Evolutionary conservation across 2,113 vertebrate species (phyloP).

Genomic region (Xiphophorus maculatus): DNA sequence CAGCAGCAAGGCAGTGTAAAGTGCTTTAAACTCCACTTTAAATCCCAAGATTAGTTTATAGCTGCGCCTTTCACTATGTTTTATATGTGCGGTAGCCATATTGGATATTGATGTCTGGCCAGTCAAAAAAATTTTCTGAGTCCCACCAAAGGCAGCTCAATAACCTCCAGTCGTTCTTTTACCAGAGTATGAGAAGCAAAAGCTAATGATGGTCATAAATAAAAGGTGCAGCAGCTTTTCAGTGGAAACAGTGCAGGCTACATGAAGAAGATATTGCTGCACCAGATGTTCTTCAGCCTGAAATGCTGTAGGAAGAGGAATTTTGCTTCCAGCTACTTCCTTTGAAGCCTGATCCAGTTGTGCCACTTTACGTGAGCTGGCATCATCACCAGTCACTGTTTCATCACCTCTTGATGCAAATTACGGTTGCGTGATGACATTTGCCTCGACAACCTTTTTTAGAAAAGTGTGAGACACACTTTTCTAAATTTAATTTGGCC

Average conservation of each 20-base stretch:
- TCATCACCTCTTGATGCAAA: slow-evolving; percentile 47
- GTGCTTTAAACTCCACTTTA: too few relatives aligned
- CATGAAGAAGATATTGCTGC: background rate
- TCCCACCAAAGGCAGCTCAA: too few relatives aligned
- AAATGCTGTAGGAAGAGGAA: slow-evolving; percentile 4
- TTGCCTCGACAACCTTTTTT: slow-evolving; percentile 18
- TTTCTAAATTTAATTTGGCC: background rate
- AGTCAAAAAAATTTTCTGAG: too few relatives aligned
- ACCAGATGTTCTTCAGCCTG: background rate
- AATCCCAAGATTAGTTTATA: too few relatives aligned
- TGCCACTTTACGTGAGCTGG: slow-evolving; percentile 26
- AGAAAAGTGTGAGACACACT: slow-evolving; percentile 13
- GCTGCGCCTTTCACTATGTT: too few relatives aligned
- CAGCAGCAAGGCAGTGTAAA: too few relatives aligned
- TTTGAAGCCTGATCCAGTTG: slow-evolving; percentile 16
- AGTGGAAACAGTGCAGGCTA: background rate
- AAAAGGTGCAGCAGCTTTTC: background rate
- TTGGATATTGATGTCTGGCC: too few relatives aligned
- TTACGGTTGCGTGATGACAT: slow-evolving; percentile 41
- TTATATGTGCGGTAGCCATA: too few relatives aligned
- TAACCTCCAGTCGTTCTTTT: too few relatives aligned
- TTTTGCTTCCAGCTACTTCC: background rate
- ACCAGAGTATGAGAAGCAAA: too few relatives aligned
- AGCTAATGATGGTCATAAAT: too few relatives aligned
- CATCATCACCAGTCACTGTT: slow-evolving; percentile 45